phyloP scores from a whole-genome alignment of 2,113 vertebrate species.

The Athene cunicularia region DNA sequence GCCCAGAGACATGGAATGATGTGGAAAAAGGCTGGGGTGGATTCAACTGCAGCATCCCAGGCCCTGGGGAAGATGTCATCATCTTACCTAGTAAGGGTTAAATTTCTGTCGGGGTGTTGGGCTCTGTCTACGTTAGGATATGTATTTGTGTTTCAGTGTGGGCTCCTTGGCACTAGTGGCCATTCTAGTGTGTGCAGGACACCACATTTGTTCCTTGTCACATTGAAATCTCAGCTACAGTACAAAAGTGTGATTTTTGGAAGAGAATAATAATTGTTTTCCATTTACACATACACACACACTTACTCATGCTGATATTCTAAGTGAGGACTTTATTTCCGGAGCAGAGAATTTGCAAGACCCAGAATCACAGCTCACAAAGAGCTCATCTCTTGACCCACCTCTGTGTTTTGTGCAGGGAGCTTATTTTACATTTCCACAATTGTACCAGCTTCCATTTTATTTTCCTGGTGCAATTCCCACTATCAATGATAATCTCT shows the following conservation, averaged over 20 bases:
- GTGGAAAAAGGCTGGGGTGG: conserved; percentile 73
- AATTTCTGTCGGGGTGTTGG: background rate
- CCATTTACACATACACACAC: background rate
- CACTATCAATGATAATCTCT: background rate
- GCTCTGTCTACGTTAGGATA: accelerated
- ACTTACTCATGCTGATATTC: background rate
- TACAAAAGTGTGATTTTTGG: background rate
- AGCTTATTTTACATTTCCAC: background rate
- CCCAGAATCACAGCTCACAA: background rate
- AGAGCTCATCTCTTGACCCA: background rate
- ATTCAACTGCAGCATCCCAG: conserved; percentile 39
- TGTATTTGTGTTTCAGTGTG: accelerated
- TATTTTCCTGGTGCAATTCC: background rate
- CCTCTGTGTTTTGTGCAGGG: background rate
- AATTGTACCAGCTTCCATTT: background rate
- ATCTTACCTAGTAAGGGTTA: conserved; percentile 75
- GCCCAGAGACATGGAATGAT: conserved; percentile 64
- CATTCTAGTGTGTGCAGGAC: background rate
- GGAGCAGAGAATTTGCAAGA: background rate
- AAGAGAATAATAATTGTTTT: background rate
- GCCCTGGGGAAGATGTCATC: conserved; percentile 72
- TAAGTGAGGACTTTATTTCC: background rate
- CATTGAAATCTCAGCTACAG: background rate
- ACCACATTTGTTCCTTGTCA: accelerated
- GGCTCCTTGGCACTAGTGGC: background rate